Evolutionary conservation across 2,113 vertebrate species (phyloP).

Genomic region (Numida meleagris): DNA sequence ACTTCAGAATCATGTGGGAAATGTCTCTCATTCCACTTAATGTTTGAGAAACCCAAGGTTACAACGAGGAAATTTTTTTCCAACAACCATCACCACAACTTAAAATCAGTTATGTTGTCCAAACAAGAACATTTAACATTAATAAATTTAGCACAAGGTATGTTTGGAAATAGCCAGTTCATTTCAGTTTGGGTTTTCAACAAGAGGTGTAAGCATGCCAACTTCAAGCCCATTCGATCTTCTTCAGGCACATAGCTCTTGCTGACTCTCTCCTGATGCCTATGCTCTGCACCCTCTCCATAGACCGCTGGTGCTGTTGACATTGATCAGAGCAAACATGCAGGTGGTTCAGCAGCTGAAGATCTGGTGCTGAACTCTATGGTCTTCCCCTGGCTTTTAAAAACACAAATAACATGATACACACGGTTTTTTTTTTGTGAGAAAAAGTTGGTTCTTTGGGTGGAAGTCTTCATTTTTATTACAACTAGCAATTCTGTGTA

Average conservation of each 20-base stretch:
- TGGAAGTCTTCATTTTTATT: not conserved
- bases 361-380: not conserved
- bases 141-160: not conserved
- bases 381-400: not conserved
- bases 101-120: not conserved
- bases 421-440: accelerated
- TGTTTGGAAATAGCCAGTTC: not conserved
- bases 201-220: not conserved
- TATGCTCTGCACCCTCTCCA: not conserved
- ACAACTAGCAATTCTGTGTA: not conserved
- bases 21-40: not conserved
- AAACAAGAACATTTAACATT: not conserved
- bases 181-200: not conserved
- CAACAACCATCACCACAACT: not conserved
- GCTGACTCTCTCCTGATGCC: not conserved
- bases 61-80: not conserved
- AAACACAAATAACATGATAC: accelerated
- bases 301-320: accelerated
- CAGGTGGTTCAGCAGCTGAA: not conserved
- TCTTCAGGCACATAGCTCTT: accelerated
- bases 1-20: not conserved
- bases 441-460: not conserved
- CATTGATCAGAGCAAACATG: not conserved
- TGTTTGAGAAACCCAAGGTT: not conserved
- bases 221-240: not conserved